These are phyloP conservation scores for Drosophila nasuta DNA, from an alignment of 1,140 invertebrate genomes.

Conservation along the genomic window DNA sequence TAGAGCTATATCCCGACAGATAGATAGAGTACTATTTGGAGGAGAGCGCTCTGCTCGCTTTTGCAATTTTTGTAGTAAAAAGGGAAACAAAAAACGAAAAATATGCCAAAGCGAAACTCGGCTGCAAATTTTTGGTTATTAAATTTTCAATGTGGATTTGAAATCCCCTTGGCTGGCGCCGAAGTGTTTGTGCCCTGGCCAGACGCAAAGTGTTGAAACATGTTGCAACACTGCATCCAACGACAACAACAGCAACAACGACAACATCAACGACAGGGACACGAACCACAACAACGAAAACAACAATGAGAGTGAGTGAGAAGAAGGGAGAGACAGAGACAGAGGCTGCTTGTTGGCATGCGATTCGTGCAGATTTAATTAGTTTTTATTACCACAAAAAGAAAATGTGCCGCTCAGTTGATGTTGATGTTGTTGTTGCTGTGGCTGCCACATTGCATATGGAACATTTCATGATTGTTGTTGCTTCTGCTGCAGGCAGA, in stretches of 20 bases:
- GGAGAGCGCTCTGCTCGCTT: slow-evolving; percentile 31
- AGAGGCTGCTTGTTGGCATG: slow-evolving; percentile 37
- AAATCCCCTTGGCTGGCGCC: slow-evolving; percentile 10
- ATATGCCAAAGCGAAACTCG: slow-evolving; percentile 23
- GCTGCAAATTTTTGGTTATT: slow-evolving; percentile 72
- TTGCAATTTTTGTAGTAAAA: slow-evolving; percentile 31
- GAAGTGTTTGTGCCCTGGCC: slow-evolving; percentile 29
- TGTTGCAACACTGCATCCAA: slow-evolving; percentile 30
- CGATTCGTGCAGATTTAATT: slow-evolving; percentile 75
- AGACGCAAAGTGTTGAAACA: slow-evolving; percentile 72
- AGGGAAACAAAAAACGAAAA: slow-evolving; percentile 18
- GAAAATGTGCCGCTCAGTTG: slow-evolving; percentile 21
- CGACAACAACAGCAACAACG: background rate
- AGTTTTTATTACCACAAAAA: slow-evolving; percentile 70
- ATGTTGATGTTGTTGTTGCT: slow-evolving; percentile 29
- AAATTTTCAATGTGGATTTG: slow-evolving; percentile 76
- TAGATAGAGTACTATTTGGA: background rate
- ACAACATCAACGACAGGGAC: background rate
- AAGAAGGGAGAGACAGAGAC: background rate
- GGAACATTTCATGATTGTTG: slow-evolving; percentile 53
- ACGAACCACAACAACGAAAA: slow-evolving; percentile 15
- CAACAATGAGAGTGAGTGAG: background rate
- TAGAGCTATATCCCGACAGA: background rate
- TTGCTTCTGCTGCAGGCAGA: slow-evolving; percentile 45
- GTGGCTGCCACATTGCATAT: slow-evolving; percentile 46